A percentile compares a stretch with the other conserved stretches of the same genome.
Conservation (phyloP, 1,140 invertebrate genomes). For the Aphidius ervi region DNA sequence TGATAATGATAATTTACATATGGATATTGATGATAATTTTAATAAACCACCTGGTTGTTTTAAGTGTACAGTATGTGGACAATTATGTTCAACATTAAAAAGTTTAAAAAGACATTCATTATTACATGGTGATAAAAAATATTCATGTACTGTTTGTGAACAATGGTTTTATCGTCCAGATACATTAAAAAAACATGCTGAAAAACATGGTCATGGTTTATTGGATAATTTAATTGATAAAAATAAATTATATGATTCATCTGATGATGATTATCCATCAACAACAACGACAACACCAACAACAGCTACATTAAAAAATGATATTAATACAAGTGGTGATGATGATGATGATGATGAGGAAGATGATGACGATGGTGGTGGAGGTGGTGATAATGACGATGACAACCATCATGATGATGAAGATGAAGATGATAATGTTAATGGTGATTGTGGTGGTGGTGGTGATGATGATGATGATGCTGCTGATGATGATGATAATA, state of each 20-base stretch:
- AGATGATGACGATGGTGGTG: conserved; percentile 30
- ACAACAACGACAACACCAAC: conserved; percentile 4
- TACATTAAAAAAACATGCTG: conserved; percentile 46
- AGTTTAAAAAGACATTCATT: conserved; percentile 46
- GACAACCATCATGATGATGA: too few relatives aligned
- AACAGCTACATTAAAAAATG: neutral
- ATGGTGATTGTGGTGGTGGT: conserved; percentile 40
- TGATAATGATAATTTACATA: conserved; percentile 6
- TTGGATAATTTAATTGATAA: conserved; percentile 27
- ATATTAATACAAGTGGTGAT: conserved; percentile 36
- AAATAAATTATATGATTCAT: conserved; percentile 28
- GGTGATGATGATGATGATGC: neutral
- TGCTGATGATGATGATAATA: neutral
- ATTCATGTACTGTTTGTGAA: conserved; percentile 50
- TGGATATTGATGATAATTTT: conserved; percentile 37
- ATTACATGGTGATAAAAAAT: conserved; percentile 50
- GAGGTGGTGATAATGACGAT: conserved; percentile 21
- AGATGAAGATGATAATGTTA: neutral
- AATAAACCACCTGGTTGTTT: conserved; percentile 43
- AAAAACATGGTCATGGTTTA: conserved; percentile 30
- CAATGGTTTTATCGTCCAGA: conserved; percentile 51
- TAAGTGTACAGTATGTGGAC: conserved; percentile 47
- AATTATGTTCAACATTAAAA: conserved; percentile 47
- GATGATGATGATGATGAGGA: conserved; percentile 36
- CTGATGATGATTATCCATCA: conserved; percentile 18